Conservation (phyloP, 2,888 invertebrate genomes). For the Clunio marinus region DNA sequence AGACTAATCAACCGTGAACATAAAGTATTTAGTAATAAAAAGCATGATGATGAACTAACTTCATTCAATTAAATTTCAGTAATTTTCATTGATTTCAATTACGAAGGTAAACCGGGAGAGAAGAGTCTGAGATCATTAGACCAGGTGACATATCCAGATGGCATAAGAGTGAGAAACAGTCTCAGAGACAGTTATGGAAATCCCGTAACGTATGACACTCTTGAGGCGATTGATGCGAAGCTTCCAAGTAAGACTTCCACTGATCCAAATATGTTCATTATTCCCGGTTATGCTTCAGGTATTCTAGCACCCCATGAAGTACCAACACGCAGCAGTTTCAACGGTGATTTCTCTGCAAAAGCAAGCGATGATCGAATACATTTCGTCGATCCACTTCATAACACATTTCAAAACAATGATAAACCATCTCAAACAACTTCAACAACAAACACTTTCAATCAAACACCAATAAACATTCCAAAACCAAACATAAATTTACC, state of each 20-base stretch:
- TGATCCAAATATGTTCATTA: background rate
- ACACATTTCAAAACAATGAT: background rate
- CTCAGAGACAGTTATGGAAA: constrained; percentile 28
- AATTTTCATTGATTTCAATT: constrained; percentile 31
- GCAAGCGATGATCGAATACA: background rate
- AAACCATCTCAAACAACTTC: no score
- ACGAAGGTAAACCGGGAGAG: constrained; percentile 1
- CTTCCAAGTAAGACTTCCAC: constrained; percentile 1
- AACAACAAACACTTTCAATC: background rate
- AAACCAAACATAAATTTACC: constrained; percentile 6
- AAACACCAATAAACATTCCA: constrained; percentile 21
- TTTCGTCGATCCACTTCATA: constrained; percentile 26
- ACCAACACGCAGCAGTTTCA: background rate
- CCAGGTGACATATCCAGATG: constrained; percentile 10
- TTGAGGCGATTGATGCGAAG: background rate
- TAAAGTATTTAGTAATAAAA: background rate
- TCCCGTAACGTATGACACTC: constrained; percentile 18
- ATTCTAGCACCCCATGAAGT: constrained; percentile 10
- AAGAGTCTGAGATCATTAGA: constrained; percentile 15
- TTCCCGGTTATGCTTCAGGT: constrained; percentile 32
- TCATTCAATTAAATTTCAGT: constrained; percentile 8
- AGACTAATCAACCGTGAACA: no score
- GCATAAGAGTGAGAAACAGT: background rate
- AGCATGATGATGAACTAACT: background rate
- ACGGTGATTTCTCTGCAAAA: background rate